Evolutionary conservation across 2,888 invertebrate species (phyloP).

Genomic region (Bruchidius siliquastri): DNA sequence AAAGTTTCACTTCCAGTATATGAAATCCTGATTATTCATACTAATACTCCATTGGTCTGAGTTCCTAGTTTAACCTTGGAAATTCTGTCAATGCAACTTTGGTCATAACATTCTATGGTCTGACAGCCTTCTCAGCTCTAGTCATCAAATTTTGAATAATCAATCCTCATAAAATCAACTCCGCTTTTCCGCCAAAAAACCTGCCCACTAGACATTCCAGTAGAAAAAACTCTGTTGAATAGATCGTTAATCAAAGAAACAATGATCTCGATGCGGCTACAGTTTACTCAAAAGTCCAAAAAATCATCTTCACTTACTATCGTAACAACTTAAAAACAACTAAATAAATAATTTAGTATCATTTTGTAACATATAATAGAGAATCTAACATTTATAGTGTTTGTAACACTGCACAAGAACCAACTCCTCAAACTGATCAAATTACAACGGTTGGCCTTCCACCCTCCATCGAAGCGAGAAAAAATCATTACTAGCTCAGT

Average conservation of each 20-base stretch:
- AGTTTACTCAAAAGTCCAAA: slow-evolving; percentile 23
- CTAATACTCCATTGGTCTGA: no score
- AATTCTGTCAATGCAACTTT: no score
- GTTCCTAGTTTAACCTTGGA: no score
- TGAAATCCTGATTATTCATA: no score
- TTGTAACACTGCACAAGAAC: slow-evolving; percentile 42
- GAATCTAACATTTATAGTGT: slow-evolving; percentile 46
- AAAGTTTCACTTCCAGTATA: no score
- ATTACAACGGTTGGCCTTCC: slow-evolving; percentile 24
- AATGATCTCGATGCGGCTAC: slow-evolving; percentile 21
- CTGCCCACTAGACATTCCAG: no score
- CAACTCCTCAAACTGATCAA: slow-evolving; percentile 39
- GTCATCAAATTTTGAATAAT: no score
- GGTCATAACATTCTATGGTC: no score
- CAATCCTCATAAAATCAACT: no score
- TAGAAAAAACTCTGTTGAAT: no score
- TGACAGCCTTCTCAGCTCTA: no score
- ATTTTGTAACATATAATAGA: slow-evolving; percentile 44
- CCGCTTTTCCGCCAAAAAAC: no score
- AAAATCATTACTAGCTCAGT: background rate
- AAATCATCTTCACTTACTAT: slow-evolving; percentile 18
- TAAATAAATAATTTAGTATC: slow-evolving; percentile 39
- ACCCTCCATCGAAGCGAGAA: slow-evolving; percentile 6
- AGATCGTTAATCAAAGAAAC: slow-evolving; percentile 18
- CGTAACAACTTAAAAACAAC: slow-evolving; percentile 38